Evolutionary conservation across 2,113 vertebrate genomes (phyloP).

Genomic region (Gallinago paraguaiae): DNA sequence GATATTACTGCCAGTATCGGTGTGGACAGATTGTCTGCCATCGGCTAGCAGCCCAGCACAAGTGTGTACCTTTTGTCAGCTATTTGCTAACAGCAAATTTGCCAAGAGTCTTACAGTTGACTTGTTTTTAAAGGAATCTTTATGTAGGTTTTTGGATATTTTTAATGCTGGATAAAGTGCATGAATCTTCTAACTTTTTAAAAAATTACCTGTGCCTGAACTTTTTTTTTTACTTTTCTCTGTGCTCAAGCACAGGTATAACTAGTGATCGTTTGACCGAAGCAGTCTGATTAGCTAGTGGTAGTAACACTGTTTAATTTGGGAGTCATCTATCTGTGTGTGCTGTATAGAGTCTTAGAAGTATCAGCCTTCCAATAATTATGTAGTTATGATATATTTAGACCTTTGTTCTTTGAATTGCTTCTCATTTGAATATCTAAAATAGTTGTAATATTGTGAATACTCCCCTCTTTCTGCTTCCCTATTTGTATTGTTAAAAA

Average conservation of each 20-base stretch:
- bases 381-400: not conserved
- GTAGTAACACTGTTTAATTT: not conserved
- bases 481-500: not conserved
- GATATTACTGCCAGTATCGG: not conserved
- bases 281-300: not conserved
- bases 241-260: fast-evolving
- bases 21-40: not conserved
- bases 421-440: not conserved
- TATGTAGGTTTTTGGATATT: not conserved
- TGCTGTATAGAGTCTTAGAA: not conserved
- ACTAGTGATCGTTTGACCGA: not conserved
- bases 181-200: not conserved
- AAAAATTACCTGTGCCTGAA: not conserved
- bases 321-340: not conserved
- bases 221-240: not conserved
- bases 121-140: not conserved
- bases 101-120: not conserved
- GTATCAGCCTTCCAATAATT: not conserved
- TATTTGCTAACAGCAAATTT: not conserved
- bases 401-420: not conserved
- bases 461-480: not conserved
- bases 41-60: not conserved
- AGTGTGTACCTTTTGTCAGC: not conserved
- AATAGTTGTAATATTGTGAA: not conserved
- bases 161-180: not conserved